Evolutionary conservation across 2,888 invertebrate genomes (phyloP).

Genomic region (Disparrhopalites patrizii): DNA sequence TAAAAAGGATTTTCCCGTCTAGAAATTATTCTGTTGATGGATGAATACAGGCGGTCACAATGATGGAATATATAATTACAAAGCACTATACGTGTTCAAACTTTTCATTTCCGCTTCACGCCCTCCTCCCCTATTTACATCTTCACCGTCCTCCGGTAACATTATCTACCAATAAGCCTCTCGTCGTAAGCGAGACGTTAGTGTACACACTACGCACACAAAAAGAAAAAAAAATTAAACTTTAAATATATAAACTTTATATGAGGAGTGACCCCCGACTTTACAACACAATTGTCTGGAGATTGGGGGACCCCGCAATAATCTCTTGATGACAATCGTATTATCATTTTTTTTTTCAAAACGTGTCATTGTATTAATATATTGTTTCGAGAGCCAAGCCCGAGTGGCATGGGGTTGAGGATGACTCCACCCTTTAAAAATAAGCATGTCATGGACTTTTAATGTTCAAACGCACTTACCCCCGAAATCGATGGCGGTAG

Average conservation of each 20-base stretch:
- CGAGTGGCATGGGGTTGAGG: constrained; percentile 19
- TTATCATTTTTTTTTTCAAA: not conserved
- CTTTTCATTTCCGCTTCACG: not conserved
- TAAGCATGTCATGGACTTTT: constrained; percentile 19
- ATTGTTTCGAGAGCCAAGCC: constrained; percentile 3
- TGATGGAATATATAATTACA: too few relatives aligned
- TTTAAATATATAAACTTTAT: too few relatives aligned
- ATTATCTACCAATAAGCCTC: not conserved
- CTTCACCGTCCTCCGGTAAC: too few relatives aligned
- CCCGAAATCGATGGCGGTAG: constrained; percentile 6
- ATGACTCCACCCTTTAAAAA: constrained; percentile 19
- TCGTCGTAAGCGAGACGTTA: not conserved
- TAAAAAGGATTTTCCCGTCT: too few relatives aligned
- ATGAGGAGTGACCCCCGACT: not conserved
- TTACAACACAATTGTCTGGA: constrained; percentile 1
- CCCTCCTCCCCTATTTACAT: not conserved
- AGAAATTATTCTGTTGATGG: too few relatives aligned
- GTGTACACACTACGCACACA: not conserved
- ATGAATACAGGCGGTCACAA: too few relatives aligned
- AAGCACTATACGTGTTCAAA: too few relatives aligned
- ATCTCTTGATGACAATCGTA: not conserved
- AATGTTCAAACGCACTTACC: constrained; percentile 20
- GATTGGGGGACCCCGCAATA: not conserved
- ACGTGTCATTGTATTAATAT: not conserved
- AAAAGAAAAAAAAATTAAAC: too few relatives aligned